These are phyloP conservation scores for Helicoverpa assulta DNA, from an alignment of 2,888 invertebrate species.

Conservation along the genomic window DNA sequence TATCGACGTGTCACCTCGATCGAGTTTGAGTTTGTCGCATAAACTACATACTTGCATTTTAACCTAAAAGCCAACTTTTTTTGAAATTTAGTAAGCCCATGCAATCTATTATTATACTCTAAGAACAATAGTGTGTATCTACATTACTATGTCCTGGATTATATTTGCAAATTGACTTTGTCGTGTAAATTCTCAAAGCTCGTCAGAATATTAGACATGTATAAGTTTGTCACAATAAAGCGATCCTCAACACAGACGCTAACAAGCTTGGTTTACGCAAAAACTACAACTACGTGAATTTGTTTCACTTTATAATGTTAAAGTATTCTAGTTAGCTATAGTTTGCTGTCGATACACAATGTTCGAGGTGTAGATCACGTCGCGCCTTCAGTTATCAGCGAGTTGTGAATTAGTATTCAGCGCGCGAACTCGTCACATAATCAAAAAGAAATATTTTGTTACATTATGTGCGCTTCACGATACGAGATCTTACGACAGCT, in stretches of 20 bases:
- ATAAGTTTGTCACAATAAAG: constrained; percentile 3
- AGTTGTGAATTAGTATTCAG: constrained; percentile 52
- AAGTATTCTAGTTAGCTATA: constrained; percentile 2
- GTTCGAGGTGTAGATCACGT: neutral
- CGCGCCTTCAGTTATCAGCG: constrained; percentile 12
- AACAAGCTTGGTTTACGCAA: constrained; percentile 13
- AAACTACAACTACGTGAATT: constrained; percentile 7
- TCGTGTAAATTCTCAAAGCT: neutral
- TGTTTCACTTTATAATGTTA: neutral
- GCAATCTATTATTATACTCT: no score
- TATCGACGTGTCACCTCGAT: constrained; percentile 18
- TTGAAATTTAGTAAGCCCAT: neutral
- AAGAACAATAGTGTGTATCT: no score
- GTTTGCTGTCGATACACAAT: neutral
- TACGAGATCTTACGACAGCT: constrained; percentile 1
- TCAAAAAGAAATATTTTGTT: constrained; percentile 62
- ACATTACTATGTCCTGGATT: neutral
- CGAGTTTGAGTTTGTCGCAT: constrained; percentile 13
- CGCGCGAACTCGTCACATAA: constrained; percentile 46
- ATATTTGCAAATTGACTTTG: constrained; percentile 4
- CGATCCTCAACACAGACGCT: constrained; percentile 9
- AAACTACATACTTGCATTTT: neutral
- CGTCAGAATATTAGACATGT: neutral
- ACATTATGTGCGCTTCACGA: constrained; percentile 58
- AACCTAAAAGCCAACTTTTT: no score